Base-by-base conservation (phyloP, 2,888 invertebrate species). In the Megastigmus dorsalis region DNA sequence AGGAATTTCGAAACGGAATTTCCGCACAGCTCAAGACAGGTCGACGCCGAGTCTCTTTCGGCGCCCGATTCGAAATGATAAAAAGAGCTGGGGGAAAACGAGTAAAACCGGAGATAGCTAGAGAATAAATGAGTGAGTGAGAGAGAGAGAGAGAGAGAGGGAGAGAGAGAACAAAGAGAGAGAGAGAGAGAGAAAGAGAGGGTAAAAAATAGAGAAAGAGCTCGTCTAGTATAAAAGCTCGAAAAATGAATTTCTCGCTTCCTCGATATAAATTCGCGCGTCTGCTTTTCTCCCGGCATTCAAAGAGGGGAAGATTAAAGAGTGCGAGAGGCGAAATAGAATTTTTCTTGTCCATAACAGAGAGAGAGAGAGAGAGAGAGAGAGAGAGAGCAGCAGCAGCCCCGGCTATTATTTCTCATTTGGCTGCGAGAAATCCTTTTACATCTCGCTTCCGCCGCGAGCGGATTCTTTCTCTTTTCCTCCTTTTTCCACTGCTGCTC, bases 381-480 rank as follows among this genome's bases (percentile, higher is more conserved):
- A 77, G 80, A 80, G 80, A 78, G 76, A 78, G 77, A 76, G 79
- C 81, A 80, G 79, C 78, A n/a, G 82, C 78, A 70, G 74, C 75
- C 30, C 79, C 41, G 69, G 80, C 82, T 80, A 83, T 84, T 83
- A 83, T 82, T 84, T 82, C 82, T 83, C 83, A 82, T 83, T 83
- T 72, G 75, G 71, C 79, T 78, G 78, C 77, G 73, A 78, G 80
- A 81, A 81, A 82, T 84, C 82, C 82, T 82, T 81, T 82, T 80
- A 80, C 80, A 80, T 83, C 80, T 82, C 78, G 63, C 75, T 67
- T 77, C 77, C 66, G 67, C 68, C 67, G 60, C 72, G 48, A 50
- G 63, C 63, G 30, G 41, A 52, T 50, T 60, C 20, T 66, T 59
- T 45, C 54, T 68, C 62, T 59, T 41, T 71, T 63, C 70, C 43